phyloP scores from a whole-genome alignment of 2,888 invertebrate species.

The Habroteleia sp. region DNA sequence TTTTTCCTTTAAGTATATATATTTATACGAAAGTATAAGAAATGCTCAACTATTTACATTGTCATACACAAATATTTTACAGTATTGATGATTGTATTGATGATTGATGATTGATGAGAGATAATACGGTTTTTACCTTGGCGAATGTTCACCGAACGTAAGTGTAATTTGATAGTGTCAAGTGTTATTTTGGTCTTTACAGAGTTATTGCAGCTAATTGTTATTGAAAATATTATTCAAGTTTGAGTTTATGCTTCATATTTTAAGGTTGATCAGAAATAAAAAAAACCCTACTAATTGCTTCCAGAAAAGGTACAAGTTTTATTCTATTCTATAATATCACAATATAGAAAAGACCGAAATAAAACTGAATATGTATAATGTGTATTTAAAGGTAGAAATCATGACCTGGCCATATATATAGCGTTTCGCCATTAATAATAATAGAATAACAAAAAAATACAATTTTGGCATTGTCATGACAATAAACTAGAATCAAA shows the following conservation, averaged over 20 bases:
- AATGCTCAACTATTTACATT: conserved; percentile 60
- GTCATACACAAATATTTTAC: conserved; percentile 53
- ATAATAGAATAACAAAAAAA: no score
- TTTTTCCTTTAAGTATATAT: conserved; percentile 47
- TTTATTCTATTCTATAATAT: no score
- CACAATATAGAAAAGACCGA: conserved; percentile 49
- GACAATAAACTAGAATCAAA: conserved; percentile 2
- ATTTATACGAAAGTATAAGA: conserved; percentile 46
- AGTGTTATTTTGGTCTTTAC: conserved; percentile 61
- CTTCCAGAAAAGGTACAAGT: no score
- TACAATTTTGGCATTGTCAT: no score
- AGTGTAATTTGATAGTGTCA: conserved; percentile 55
- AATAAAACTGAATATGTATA: conserved; percentile 48
- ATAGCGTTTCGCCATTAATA: no score
- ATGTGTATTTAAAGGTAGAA: conserved; percentile 28
- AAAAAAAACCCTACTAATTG: no score
- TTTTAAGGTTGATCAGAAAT: no score
- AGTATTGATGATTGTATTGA: conserved; percentile 58
- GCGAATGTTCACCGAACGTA: conserved; percentile 46
- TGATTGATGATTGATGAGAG: conserved; percentile 45
- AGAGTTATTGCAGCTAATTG: conserved; percentile 10
- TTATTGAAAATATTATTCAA: no score
- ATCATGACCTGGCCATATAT: conserved; percentile 11
- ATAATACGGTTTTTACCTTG: conserved; percentile 42
- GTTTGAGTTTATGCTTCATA: no score